Base-by-base conservation (phyloP, 2,113 vertebrate genomes). In the Dendrocopos noguchii region DNA sequence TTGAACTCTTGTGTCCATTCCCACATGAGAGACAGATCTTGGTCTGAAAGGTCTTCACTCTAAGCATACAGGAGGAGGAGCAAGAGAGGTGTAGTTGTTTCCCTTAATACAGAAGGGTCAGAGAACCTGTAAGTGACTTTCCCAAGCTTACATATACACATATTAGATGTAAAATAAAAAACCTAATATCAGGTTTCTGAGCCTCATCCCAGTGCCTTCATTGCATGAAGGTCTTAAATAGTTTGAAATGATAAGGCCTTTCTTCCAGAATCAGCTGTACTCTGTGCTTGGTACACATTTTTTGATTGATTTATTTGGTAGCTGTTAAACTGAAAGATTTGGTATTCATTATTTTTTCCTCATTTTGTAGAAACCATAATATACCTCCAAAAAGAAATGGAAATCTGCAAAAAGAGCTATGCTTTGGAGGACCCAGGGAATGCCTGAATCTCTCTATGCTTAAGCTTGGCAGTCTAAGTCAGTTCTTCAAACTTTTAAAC, bases 401-500 rank as follows among this genome's bases (percentile, higher is more conserved):
- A 79, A 87, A 82, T 14, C 28, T 80, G 22, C 55, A 60, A 36
- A 84, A 88, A 75, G 59, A 79, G 16, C 18, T 52, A 9, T 36
- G 61, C 65, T 94, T 84, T 87, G 80, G 88, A 88, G 66, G 66
- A 78, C 63, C 12, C 39, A 83, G 79, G 61, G 70, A 94, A 92
- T 55, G n/a, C 61, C 79, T 86, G 50, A 24, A 74, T 47, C 28
- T 57, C 39, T 84, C 77, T 71, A 0, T 56, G 65, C 78, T 75
- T 88, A 80, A 88, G 76, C 65, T 52, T 88, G n/a, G 75, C 14
- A 29, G 86, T 75, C 93, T 52, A 88, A 92, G 78, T 64, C 77
- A 91, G 81, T 74, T 73, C 90, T 95, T 92, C 68, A 90, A 80
- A 94, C 75, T 92, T 94, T 57, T 83, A 88, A 90, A 94, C 65